phyloP scores from a whole-genome alignment of 2,797 vertebrate genomes.

The Acrocephalus scirpaceus region DNA sequence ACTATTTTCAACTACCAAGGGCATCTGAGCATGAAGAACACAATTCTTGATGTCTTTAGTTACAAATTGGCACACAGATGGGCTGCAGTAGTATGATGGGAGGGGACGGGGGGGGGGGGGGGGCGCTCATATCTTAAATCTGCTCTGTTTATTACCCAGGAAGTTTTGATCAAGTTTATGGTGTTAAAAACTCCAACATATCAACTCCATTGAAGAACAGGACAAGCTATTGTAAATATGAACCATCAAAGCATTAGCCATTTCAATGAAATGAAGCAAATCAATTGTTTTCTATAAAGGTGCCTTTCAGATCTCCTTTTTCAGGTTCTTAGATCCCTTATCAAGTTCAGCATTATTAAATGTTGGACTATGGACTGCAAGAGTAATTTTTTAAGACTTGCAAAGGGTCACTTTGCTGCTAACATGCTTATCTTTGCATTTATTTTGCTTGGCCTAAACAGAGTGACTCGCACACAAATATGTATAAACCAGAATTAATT shows the following conservation, averaged over 20 bases:
- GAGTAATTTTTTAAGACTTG: constrained; percentile 64
- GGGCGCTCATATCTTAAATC: constrained; percentile 65
- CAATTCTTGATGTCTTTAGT: constrained; percentile 77
- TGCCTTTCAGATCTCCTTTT: constrained; percentile 82
- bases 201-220: constrained; percentile 77
- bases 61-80: constrained; percentile 79
- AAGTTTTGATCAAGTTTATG: constrained; percentile 83
- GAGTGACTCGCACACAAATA: not conserved
- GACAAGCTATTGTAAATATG: constrained; percentile 82
- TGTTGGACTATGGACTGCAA: constrained; percentile 54
- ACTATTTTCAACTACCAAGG: constrained; percentile 74
- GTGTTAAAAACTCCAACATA: constrained; percentile 79
- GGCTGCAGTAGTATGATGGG: constrained; percentile 48
- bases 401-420: constrained; percentile 57
- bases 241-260: constrained; percentile 84
- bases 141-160: constrained; percentile 77
- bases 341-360: constrained; percentile 69
- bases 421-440: constrained; percentile 50
- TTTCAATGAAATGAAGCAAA: constrained; percentile 85
- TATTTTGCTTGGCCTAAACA: constrained; percentile 56
- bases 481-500: constrained; percentile 4
- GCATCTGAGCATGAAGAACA: constrained; percentile 79
- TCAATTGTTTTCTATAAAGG: constrained; percentile 81
- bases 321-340: constrained; percentile 61
- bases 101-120: constrained; percentile 44